Evolutionary conservation across 1,140 invertebrate genomes (phyloP), one percentile per base, ranked within the genome.

Genomic region (Diploscapter pachys): DNA sequence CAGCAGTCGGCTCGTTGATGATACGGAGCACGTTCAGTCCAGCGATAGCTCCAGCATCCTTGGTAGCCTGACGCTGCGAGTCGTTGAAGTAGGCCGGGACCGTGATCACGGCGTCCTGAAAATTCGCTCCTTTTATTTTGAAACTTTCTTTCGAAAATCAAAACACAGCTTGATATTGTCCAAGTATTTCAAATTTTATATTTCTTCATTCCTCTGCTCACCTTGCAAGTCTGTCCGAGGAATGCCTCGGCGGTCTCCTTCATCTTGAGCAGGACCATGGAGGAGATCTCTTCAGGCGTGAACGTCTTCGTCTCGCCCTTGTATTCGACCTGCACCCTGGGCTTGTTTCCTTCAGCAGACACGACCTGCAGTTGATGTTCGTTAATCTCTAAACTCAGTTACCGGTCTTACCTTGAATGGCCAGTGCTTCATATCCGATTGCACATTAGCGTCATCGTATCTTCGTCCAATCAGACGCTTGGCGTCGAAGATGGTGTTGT

Each of bases 351-450:
- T 11, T 81, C 76, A 50, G 87, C 94, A 9, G 51, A 31, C 31
- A 31, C 31, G 31, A 31, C 31, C 31, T 31, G 31, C 31, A 31
- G 57, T 66, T 80, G 66, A 68, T 50, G 67, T 82, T 48, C 57
- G 1, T 76, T 82, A 91, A 91, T 50, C 49, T 1, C 31, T 31
- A 31, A 31, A 31, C 31, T 31, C 31, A 31, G 31, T 31, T 31
- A 31, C 31, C 31, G 31, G 31, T 31, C 31, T 8, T 53, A 83
- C 81, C 64, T 78, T 76, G 82, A 91, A 91, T 56, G 94, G 86
- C 86, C 94, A 96, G 86, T 95, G 93, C 74, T 87, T 96, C 92
- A 96, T 96, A 85, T 97, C 95, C 63, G 89, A 89, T 88, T 96
- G 93, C 53, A 97, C 92, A 48, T 91, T 90, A 5, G 90, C 79